Conservation (phyloP, 2,113 vertebrate species). For the Myiopsitta monachus region DNA sequence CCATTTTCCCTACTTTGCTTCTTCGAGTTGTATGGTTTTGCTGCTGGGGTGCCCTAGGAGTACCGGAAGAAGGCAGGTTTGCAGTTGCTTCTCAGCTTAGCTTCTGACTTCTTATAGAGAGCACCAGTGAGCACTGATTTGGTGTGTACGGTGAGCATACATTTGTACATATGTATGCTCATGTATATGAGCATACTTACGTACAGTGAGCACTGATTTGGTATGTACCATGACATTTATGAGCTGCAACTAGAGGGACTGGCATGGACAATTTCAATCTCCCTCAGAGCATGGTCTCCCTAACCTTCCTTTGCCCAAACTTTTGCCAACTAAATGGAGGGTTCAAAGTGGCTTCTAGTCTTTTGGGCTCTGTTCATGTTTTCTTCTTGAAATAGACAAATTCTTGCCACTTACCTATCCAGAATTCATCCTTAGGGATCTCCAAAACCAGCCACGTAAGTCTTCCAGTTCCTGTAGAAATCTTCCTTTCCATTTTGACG, state of each 20-base stretch:
- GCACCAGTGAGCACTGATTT: not conserved
- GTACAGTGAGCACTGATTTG: not conserved
- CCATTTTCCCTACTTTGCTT: not conserved
- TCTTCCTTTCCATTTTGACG: conserved; percentile 89
- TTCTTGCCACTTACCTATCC: conserved; percentile 81
- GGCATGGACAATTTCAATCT: not conserved
- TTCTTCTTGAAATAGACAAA: not conserved
- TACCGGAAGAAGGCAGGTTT: not conserved
- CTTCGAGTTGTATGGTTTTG: not conserved
- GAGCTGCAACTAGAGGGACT: not conserved
- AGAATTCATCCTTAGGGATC: conserved; percentile 93
- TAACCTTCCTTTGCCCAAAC: not conserved
- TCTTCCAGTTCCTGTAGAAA: conserved; percentile 96
- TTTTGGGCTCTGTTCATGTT: not conserved
- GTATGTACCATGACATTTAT: rapidly evolving
- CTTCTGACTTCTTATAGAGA: not conserved
- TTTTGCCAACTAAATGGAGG: not conserved
- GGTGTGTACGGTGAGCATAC: no score
- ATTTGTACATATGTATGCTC: no score
- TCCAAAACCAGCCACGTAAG: conserved; percentile 90
- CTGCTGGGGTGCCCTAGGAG: not conserved
- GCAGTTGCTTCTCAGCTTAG: not conserved
- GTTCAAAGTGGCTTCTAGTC: not conserved
- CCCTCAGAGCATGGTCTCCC: not conserved
- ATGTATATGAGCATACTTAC: no score